phyloP scores from a whole-genome alignment of 2,797 vertebrate genomes.

The Pogoniulus pusillus region DNA sequence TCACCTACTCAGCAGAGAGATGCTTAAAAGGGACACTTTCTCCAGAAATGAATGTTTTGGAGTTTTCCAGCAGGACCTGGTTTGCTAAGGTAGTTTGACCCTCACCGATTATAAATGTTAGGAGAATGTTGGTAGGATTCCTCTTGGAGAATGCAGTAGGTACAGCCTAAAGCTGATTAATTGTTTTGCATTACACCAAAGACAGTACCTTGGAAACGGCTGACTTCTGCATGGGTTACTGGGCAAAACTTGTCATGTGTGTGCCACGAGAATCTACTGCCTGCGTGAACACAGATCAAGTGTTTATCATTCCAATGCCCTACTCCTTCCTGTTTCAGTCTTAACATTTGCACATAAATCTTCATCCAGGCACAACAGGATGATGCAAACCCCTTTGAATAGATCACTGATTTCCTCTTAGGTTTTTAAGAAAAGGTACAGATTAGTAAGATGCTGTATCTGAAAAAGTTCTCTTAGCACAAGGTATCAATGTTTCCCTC shows the following conservation, averaged over 20 bases:
- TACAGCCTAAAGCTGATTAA: not conserved
- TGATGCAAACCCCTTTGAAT: not conserved
- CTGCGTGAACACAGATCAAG: not conserved
- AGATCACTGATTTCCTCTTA: not conserved
- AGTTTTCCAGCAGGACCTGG: not conserved
- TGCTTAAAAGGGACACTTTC: not conserved
- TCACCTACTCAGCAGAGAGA: not conserved
- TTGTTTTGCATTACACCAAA: not conserved
- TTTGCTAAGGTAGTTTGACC: not conserved
- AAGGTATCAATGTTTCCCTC: not conserved
- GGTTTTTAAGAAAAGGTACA: not conserved
- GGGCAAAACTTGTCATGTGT: not conserved
- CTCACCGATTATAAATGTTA: not conserved
- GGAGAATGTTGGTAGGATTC: not conserved
- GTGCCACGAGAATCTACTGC: not conserved
- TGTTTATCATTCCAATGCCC: not conserved
- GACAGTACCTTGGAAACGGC: not conserved
- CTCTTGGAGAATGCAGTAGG: not conserved
- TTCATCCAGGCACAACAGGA: not conserved
- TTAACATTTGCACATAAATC: not conserved
- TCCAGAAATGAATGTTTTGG: fast-evolving
- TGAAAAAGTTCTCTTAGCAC: not conserved
- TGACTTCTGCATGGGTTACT: not conserved
- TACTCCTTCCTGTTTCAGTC: not conserved
- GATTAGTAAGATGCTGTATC: not conserved